Percentiles rank a stretch among this genome's conserved stretches.
Evolutionary conservation across 2,888 invertebrate genomes (phyloP).

Genomic region (Dermolepida albohirtum): DNA sequence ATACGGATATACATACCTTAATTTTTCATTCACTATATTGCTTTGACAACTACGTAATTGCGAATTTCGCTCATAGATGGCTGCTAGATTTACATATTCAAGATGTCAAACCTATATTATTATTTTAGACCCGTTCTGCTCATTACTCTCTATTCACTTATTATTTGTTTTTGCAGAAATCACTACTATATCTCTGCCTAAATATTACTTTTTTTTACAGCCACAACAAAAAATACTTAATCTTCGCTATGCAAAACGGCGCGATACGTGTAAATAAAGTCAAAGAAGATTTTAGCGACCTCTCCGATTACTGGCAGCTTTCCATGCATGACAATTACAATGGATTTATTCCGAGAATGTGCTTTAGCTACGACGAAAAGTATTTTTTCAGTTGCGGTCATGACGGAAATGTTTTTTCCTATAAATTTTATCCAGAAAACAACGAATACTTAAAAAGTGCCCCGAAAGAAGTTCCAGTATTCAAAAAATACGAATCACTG

Average conservation of each 20-base stretch:
- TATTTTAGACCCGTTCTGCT: too few species aligned
- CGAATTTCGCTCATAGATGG: too few species aligned
- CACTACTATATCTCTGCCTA: too few species aligned
- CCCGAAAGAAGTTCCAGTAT: slow-evolving; percentile 36
- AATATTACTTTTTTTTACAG: slow-evolving; percentile 57
- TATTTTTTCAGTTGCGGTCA: slow-evolving; percentile 72
- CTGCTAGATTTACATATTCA: too few species aligned
- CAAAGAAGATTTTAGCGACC: slow-evolving; percentile 66
- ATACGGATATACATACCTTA: too few species aligned
- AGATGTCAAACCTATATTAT: too few species aligned
- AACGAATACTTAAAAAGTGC: slow-evolving; percentile 29
- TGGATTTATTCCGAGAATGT: slow-evolving; percentile 74
- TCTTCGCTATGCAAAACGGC: slow-evolving; percentile 74
- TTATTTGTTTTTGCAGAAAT: too few species aligned
- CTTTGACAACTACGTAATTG: too few species aligned
- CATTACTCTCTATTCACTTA: too few species aligned
- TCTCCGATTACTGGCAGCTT: slow-evolving; percentile 75
- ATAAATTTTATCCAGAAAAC: slow-evolving; percentile 65
- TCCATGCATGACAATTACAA: slow-evolving; percentile 82
- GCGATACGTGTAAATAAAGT: slow-evolving; percentile 69
- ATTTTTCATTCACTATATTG: too few species aligned
- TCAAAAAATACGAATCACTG: slow-evolving; percentile 44
- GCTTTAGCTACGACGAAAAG: slow-evolving; percentile 72
- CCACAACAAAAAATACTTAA: slow-evolving; percentile 66
- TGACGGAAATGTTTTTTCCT: slow-evolving; percentile 85